Evolutionary conservation across 2,888 invertebrate genomes (phyloP).

Genomic region (Cephus nigrinus): DNA sequence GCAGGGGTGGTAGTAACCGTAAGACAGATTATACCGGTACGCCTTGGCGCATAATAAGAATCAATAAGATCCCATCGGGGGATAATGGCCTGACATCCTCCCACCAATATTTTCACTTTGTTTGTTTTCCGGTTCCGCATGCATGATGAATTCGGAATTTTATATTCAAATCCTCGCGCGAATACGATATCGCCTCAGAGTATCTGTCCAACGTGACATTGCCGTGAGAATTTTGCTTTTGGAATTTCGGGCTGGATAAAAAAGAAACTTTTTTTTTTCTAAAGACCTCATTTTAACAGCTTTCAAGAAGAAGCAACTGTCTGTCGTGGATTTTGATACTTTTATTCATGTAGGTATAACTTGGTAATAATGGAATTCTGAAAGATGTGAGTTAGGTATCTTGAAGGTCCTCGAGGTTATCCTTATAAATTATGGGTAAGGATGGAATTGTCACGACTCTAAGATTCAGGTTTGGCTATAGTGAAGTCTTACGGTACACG

Average conservation of each 20-base stretch:
- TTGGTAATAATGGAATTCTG: background rate
- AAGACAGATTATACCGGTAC: slow-evolving; percentile 53
- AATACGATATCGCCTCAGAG: background rate
- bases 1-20: slow-evolving; percentile 1
- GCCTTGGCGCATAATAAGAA: slow-evolving; percentile 57
- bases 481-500: background rate
- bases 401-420: background rate
- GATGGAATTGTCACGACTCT: background rate
- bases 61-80: slow-evolving; percentile 49
- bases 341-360: background rate
- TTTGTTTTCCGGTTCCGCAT: slow-evolving; percentile 48
- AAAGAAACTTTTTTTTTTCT: background rate
- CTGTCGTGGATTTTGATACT: background rate
- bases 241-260: background rate
- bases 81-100: slow-evolving; percentile 48
- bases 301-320: too few species aligned
- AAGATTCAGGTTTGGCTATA: background rate
- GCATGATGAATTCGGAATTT: slow-evolving; percentile 47
- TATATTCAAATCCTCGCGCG: slow-evolving; percentile 36
- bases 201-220: background rate
- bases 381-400: background rate
- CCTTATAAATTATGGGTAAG: background rate
- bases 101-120: slow-evolving; percentile 34
- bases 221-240: background rate
- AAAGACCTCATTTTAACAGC: too few species aligned